Evolutionary conservation across 2,113 vertebrate genomes (phyloP), one percentile per base, ranked within the genome.

Genomic region (Cranoglanis bouderius): DNA sequence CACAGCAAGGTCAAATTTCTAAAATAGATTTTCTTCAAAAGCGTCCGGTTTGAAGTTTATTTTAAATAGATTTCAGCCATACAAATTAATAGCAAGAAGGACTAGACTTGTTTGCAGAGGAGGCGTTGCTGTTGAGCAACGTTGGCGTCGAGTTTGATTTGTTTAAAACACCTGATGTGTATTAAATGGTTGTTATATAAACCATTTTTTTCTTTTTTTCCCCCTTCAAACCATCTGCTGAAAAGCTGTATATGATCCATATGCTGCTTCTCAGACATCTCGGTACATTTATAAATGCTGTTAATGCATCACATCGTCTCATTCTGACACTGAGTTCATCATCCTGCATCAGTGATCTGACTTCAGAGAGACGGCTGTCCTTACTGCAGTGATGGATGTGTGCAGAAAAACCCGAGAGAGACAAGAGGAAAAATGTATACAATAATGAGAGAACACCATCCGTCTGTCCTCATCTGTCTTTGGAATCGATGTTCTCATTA

Each of bases 361-460:
- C 86, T 61, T 38, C 7, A 70, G 32, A 35, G 51, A 49, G 75
- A 70, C 32, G 84, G 51, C 80, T 84, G 82, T 14, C n/a, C 19
- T 70, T 81, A 86, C 81, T 51, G 70, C 35, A 32, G 40, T 61
- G 88, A 89, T 67, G 61, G 81, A 87, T 32, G 59, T 43, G 65
- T 29, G n/a, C 12, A 85, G 32, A 84, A 12, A 59, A 82, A 77
- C 26, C 55, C 35, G 1, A 40, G 78, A 77, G 61, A 80, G 63
- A 24, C 21, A 67, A 82, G 29, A 72, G 75, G 55, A 19, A 85
- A 87, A 75, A 72, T 87, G 61, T 49, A 13, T 82, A 80, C 78
- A 61, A 74, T 86, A 87, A 80, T 70, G 38, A 35, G n/a, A n/a
- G 85, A 84, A 72, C 82, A 70, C 78, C 72, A 85, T 88, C 85